Evolutionary conservation across 2,113 vertebrate species (phyloP).

Genomic region (Sakesphorus luctuosus): DNA sequence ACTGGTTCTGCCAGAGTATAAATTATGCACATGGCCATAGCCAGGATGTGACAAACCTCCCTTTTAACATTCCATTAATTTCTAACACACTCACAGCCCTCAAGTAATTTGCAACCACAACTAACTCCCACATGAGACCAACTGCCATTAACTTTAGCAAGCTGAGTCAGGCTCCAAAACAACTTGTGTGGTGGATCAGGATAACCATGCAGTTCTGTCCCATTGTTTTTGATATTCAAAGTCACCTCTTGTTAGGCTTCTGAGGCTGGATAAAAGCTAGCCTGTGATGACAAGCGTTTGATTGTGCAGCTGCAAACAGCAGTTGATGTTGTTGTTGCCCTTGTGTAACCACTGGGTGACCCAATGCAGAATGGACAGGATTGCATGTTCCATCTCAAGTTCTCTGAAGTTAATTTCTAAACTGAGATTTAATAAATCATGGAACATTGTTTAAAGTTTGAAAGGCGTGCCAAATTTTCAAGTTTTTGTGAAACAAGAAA

Average conservation of each 20-base stretch:
- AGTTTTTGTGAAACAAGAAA: background rate
- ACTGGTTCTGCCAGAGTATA: background rate
- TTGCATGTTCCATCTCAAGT: background rate
- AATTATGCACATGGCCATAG: background rate
- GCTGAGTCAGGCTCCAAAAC: background rate
- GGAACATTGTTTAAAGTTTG: constrained; percentile 27
- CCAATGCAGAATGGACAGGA: background rate
- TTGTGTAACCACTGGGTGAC: background rate
- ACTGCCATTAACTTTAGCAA: background rate
- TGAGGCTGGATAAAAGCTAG: background rate
- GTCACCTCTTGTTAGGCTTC: background rate
- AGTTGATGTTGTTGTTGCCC: background rate
- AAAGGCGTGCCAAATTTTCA: background rate
- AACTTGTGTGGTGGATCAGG: background rate
- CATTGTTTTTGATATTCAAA: background rate
- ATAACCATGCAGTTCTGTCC: background rate
- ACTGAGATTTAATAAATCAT: constrained; percentile 10
- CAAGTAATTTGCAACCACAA: background rate
- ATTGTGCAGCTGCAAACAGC: background rate
- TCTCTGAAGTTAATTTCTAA: constrained; percentile 42
- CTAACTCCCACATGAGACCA: background rate
- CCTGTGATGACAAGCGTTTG: background rate
- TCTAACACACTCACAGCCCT: background rate
- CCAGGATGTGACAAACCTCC: background rate
- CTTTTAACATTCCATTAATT: background rate